A percentile compares a stretch with the other conserved stretches of the same genome.
Conservation (phyloP, 1,140 invertebrate genomes). For the Penaeus chinensis region DNA sequence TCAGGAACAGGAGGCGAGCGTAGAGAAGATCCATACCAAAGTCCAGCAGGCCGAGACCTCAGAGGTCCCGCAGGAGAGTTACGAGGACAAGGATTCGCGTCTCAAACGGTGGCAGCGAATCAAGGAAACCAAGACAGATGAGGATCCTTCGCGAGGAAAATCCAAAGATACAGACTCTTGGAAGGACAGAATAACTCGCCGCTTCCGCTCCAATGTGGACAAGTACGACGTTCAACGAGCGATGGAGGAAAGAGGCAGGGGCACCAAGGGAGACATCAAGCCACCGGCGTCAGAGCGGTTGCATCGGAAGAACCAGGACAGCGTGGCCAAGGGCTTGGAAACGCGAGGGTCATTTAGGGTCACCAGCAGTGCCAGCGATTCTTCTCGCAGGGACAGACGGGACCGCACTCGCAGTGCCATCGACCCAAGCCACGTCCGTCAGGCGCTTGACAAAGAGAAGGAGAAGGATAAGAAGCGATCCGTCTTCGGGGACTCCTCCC, state of each 20-base stretch:
- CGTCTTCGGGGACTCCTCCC: conserved; percentile 22
- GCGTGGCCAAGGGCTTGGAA: conserved; percentile 47
- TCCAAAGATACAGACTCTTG: conserved; percentile 44
- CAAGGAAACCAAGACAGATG: conserved; percentile 54
- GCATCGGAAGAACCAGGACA: conserved; percentile 54
- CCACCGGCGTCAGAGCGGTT: conserved; percentile 59
- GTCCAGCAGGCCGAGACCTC: conserved; percentile 65
- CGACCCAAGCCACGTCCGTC: conserved; percentile 69
- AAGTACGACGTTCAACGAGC: conserved; percentile 61
- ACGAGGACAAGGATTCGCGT: conserved; percentile 74
- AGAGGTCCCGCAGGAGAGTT: conserved; percentile 64
- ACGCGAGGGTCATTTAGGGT: conserved; percentile 60
- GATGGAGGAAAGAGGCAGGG: conserved; percentile 69
- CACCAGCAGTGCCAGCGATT: conserved; percentile 29
- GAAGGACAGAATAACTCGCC: conserved; percentile 44
- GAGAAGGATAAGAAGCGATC: conserved; percentile 49
- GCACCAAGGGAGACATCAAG: conserved; percentile 65
- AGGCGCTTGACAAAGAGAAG: conserved; percentile 57
- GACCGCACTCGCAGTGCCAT: conserved; percentile 71
- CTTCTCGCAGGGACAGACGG: conserved; percentile 65
- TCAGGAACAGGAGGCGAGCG: conserved; percentile 66
- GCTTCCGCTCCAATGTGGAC: conserved; percentile 51
- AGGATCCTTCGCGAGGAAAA: conserved; percentile 14
- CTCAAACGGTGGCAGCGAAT: conserved; percentile 75
- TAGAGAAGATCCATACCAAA: conserved; percentile 68